These are phyloP conservation scores for Lophius piscatorius DNA, from an alignment of 2,113 vertebrate genomes.

Conservation along the genomic window DNA sequence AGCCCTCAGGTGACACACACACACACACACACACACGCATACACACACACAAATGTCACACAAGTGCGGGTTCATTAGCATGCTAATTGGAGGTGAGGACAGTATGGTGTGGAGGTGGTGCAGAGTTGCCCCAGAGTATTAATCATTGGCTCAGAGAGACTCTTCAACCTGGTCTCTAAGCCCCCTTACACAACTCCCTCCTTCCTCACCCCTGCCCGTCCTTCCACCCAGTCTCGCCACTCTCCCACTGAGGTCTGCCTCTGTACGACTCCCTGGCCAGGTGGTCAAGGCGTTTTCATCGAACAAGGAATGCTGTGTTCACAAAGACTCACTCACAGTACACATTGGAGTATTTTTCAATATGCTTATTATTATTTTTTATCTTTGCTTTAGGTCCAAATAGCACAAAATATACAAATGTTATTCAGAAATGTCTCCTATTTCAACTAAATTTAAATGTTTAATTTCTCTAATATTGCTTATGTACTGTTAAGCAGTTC, in stretches of 20 bases:
- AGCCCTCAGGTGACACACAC: constrained; percentile 65
- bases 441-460: too few relatives aligned
- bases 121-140: constrained; percentile 69
- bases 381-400: background rate
- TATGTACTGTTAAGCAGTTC: too few relatives aligned
- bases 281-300: constrained; percentile 37
- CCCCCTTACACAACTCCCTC: constrained; percentile 26
- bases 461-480: too few relatives aligned
- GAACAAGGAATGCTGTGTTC: constrained; percentile 57
- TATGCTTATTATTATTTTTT: too few relatives aligned
- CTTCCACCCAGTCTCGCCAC: constrained; percentile 32
- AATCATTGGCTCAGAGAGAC: constrained; percentile 69
- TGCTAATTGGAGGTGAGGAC: constrained; percentile 79
- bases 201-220: constrained; percentile 25
- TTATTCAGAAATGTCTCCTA: too few relatives aligned
- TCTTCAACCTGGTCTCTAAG: constrained; percentile 51
- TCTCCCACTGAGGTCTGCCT: constrained; percentile 45
- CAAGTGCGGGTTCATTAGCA: constrained; percentile 70
- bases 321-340: constrained; percentile 34
- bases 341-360: constrained; percentile 32
- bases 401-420: too few relatives aligned
- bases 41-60: constrained; percentile 33
- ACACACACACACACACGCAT: constrained; percentile 29
- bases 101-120: constrained; percentile 73
- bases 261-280: constrained; percentile 46